Evolutionary conservation across 2,797 vertebrate species (phyloP), one percentile per base, ranked within the genome.

Genomic region (Oryzias sinensis): DNA sequence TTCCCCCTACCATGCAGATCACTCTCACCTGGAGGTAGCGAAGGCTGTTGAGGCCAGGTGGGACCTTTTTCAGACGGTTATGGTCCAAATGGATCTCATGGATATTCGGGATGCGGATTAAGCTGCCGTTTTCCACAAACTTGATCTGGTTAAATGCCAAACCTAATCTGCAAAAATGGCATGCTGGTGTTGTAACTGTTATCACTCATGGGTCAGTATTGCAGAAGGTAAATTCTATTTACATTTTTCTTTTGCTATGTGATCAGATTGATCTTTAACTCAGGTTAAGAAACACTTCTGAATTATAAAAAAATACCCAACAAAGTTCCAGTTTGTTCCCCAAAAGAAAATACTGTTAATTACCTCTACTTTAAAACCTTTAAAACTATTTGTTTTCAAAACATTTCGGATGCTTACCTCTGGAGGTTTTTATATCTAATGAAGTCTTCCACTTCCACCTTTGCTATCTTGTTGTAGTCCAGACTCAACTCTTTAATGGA

Each of bases 71-170:
- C 72, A 99, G 90, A 58, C 94, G 95, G 81, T 99, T 99, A 81
- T 94, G 94, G 81, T 99, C 94, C 71, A 99, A 76, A 60, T 98
- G 95, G 75, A 99, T 92, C 88, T 95, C 93, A 52, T 94, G 91
- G 78, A 98, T 33, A 27, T 87, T 93, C 18, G 96, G 93, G 66
- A 93, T 92, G 72, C 79, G 93, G 63, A 86, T 87, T 14, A 99
- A 86, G 67, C 91, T 99, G 77, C 97, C 96, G 2, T 99, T 98
- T 90, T 98, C 96, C 22, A 99, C 93, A 22, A 79, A 95, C 81
- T 94, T 95, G 75, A 99, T 97, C 88, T 92, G 94, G 82, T 99
- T 99, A 72, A 95, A 96, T 54, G 92, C 93, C 27, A 99, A 89
- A 43, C 96, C 94, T 71, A 99, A 74, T 75, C 97, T 99, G 88